Conservation (phyloP, 2,888 invertebrate species). For the Thelaira solivaga region DNA sequence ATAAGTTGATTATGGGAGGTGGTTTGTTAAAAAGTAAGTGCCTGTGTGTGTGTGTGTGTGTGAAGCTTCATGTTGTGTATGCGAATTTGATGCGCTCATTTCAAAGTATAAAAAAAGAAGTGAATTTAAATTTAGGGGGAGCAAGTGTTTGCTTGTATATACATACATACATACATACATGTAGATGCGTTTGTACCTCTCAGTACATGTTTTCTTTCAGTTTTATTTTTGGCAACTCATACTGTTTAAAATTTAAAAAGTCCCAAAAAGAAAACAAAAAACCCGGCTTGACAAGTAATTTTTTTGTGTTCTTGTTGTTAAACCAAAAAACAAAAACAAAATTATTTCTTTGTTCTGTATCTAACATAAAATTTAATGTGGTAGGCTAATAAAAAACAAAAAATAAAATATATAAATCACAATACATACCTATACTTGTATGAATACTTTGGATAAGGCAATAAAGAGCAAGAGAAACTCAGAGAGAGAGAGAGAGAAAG, state of each 20-base stretch:
- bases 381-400: slow-evolving; percentile 68
- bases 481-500: no score
- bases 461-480: no score
- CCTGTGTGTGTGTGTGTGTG: neutral
- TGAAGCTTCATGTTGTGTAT: neutral
- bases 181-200: neutral
- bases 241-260: neutral
- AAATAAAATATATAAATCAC: neutral
- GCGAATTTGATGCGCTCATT: neutral
- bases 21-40: neutral
- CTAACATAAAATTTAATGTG: slow-evolving; percentile 73
- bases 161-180: neutral
- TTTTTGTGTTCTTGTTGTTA: neutral
- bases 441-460: slow-evolving; percentile 40
- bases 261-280: neutral
- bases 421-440: neutral
- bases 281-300: neutral
- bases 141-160: neutral
- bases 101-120: neutral
- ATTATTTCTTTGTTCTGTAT: slow-evolving; percentile 45
- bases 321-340: neutral
- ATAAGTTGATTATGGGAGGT: no score
- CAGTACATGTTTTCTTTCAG: no score
- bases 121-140: neutral
- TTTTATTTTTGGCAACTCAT: slow-evolving; percentile 33